phyloP scores from a whole-genome alignment of 2,888 invertebrate genomes.

The Thalpophila matura region DNA sequence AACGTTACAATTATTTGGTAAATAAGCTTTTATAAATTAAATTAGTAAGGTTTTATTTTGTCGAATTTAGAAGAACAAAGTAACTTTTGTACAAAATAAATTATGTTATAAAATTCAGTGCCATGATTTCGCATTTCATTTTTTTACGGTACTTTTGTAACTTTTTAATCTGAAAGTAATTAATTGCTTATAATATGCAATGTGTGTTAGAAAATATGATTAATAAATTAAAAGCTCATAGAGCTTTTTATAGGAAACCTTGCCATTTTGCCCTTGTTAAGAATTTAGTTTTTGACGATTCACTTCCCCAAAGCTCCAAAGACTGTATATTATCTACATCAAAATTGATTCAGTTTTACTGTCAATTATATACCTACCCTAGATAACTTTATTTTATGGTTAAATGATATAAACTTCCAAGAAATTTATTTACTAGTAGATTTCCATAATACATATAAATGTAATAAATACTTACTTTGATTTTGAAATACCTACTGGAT shows the following conservation, averaged over 20 bases:
- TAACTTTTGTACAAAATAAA: slow-evolving; percentile 12
- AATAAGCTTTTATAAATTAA: slow-evolving; percentile 8
- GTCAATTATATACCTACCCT: slow-evolving; percentile 58
- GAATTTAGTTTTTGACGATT: slow-evolving; percentile 10
- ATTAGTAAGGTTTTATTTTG: slow-evolving; percentile 7
- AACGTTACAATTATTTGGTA: slow-evolving; percentile 11
- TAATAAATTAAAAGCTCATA: slow-evolving; percentile 24
- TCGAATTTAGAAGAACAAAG: slow-evolving; percentile 13
- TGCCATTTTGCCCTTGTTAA: slow-evolving; percentile 16
- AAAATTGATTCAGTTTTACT: slow-evolving; percentile 29
- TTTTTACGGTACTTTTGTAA: slow-evolving; percentile 7
- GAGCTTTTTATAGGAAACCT: slow-evolving; percentile 17
- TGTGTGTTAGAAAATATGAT: slow-evolving; percentile 21
- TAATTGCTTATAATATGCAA: not conserved
- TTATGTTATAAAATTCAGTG: slow-evolving; percentile 42
- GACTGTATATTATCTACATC: slow-evolving; percentile 37
- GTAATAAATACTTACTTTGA: no score
- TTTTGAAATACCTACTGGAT: slow-evolving; percentile 45
- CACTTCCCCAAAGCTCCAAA: slow-evolving; percentile 33
- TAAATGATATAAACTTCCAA: slow-evolving; percentile 29
- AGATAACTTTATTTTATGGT: slow-evolving; percentile 13
- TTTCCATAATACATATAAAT: slow-evolving; percentile 15
- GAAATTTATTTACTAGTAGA: slow-evolving; percentile 22
- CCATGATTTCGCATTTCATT: slow-evolving; percentile 47
- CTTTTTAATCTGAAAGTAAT: not conserved